Evolutionary conservation across 2,113 vertebrate genomes (phyloP).

Genomic region (Polyodon spathula): DNA sequence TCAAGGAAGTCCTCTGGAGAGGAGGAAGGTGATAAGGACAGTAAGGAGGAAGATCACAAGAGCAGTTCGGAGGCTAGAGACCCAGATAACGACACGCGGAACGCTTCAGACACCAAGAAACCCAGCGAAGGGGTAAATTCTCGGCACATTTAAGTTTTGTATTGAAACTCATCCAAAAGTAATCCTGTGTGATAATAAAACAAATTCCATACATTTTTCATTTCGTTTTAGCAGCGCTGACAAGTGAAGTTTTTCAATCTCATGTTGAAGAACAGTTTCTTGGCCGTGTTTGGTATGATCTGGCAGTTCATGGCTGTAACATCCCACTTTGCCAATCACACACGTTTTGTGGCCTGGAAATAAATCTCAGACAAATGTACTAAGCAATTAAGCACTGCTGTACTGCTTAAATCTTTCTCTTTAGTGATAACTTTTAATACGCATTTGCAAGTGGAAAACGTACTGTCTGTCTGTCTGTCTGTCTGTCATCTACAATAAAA

Average conservation of each 20-base stretch:
- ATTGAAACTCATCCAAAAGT: neutral
- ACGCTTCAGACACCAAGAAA: slow-evolving; percentile 83
- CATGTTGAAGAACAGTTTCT: too few species aligned
- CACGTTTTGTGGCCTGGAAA: too few species aligned
- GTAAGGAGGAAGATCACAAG: slow-evolving; percentile 89
- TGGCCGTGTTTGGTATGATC: too few species aligned
- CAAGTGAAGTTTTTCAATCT: too few species aligned
- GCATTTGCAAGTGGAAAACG: neutral
- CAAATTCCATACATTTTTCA: neutral
- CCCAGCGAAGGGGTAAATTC: slow-evolving; percentile 70
- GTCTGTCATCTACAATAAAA: neutral
- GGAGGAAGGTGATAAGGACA: slow-evolving; percentile 79
- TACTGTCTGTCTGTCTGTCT: too few species aligned
- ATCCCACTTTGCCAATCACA: too few species aligned
- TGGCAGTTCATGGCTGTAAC: too few species aligned
- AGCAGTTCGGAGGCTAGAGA: slow-evolving; percentile 83
- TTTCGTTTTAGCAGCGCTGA: too few species aligned
- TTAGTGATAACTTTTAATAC: neutral
- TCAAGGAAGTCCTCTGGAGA: slow-evolving; percentile 83
- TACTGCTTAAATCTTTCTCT: too few species aligned
- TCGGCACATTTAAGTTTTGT: neutral
- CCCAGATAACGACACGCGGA: slow-evolving; percentile 78
- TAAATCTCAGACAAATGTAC: too few species aligned
- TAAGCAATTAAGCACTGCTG: too few species aligned
- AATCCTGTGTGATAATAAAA: neutral